These are phyloP conservation scores for Spinus pinus DNA, from an alignment of 2,797 vertebrate species.

Conservation along the genomic window DNA sequence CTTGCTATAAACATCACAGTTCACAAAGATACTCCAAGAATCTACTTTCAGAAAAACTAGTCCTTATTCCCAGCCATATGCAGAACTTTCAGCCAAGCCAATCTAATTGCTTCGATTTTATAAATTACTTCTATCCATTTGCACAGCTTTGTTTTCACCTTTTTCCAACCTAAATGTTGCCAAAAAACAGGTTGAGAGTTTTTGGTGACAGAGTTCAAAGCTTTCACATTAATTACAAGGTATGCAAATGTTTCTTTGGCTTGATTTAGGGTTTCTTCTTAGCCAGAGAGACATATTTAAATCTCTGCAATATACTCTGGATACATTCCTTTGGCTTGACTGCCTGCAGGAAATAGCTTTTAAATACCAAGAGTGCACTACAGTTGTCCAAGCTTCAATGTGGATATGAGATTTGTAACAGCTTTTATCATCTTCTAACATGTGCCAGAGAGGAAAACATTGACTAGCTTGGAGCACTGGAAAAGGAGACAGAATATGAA, in stretches of 20 bases:
- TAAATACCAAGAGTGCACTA: slow-evolving; percentile 13
- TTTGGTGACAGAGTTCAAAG: not conserved
- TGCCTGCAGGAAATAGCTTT: slow-evolving; percentile 37
- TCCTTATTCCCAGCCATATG: not conserved
- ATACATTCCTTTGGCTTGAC: slow-evolving; percentile 8
- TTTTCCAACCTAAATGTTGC: not conserved
- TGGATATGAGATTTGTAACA: slow-evolving; percentile 4
- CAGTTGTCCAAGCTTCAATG: not conserved
- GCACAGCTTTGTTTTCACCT: not conserved
- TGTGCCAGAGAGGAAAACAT: slow-evolving; percentile 7
- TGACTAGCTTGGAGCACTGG: not conserved
- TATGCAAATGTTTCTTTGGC: not conserved
- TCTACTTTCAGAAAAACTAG: not conserved
- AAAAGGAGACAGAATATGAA: not conserved
- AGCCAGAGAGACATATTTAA: not conserved
- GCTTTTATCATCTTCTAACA: slow-evolving; percentile 16
- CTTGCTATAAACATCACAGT: not conserved
- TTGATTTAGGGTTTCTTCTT: not conserved
- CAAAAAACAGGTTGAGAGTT: not conserved
- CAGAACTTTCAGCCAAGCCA: slow-evolving; percentile 2
- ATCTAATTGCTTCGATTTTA: not conserved
- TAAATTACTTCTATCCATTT: not conserved
- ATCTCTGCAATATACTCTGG: not conserved
- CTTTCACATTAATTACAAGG: not conserved
- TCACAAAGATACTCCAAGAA: not conserved